These are phyloP conservation scores for Zaprionus ornatus DNA, from an alignment of 1,140 invertebrate genomes.

Conservation along the genomic window DNA sequence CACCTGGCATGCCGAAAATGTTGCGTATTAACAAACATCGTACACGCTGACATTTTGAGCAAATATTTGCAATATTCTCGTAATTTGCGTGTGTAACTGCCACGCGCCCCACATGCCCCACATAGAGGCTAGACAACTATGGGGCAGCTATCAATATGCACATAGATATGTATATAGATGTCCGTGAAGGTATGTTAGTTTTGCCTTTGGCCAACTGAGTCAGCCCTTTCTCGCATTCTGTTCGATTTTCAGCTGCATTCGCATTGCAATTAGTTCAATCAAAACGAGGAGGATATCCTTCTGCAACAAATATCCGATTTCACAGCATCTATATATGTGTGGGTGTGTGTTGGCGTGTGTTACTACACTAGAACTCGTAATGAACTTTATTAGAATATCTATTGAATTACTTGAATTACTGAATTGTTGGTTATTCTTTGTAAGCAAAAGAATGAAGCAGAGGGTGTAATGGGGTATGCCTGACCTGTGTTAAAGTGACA, in stretches of 20 bases:
- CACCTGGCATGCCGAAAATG: slow-evolving; percentile 22
- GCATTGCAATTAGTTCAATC: slow-evolving; percentile 1
- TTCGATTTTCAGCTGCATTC: neutral
- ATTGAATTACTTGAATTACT: slow-evolving; percentile 1
- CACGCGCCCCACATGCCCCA: neutral
- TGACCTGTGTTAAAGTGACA: too few relatives aligned
- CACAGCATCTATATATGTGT: neutral
- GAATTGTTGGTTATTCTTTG: neutral
- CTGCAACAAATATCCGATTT: neutral
- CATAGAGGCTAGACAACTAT: neutral
- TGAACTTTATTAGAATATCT: neutral
- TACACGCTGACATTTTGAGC: slow-evolving; percentile 33
- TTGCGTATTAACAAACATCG: slow-evolving; percentile 8
- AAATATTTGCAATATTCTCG: slow-evolving; percentile 46
- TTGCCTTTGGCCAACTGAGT: neutral
- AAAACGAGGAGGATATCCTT: neutral
- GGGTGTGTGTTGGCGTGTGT: neutral
- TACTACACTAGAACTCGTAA: neutral
- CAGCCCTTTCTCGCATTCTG: neutral
- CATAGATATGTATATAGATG: neutral
- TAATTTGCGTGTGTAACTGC: slow-evolving; percentile 17
- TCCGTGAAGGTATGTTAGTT: neutral
- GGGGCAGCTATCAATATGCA: neutral
- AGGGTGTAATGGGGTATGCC: neutral
- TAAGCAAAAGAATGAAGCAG: neutral